phyloP scores from a whole-genome alignment of 92 coral and sea anemone species.

The Paragorgia papillata region DNA sequence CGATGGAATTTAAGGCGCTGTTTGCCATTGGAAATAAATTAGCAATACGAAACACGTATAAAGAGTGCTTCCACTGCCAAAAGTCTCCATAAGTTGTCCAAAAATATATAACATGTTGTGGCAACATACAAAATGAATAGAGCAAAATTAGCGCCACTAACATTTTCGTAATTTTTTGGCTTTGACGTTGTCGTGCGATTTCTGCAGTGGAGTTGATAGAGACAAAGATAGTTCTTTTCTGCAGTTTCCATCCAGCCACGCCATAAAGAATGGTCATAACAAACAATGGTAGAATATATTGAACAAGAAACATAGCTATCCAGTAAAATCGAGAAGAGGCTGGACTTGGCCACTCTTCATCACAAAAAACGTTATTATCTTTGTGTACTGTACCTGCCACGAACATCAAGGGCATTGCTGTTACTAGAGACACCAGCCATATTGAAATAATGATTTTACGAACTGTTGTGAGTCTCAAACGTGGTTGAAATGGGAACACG shows the following conservation, averaged over 20 bases:
- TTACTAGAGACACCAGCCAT: constrained; percentile 70
- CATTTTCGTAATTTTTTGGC: constrained; percentile 94
- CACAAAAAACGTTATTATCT: constrained; percentile 74
- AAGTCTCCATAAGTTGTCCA: constrained; percentile 80
- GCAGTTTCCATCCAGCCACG: constrained; percentile 38
- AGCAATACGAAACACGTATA: constrained; percentile 85
- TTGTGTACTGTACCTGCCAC: constrained; percentile 65
- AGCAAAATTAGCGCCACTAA: constrained; percentile 80
- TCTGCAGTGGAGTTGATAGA: not conserved
- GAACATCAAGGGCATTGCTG: constrained; percentile 69
- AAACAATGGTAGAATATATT: constrained; percentile 75
- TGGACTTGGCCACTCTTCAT: constrained; percentile 76
- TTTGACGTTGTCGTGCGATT: constrained; percentile 76
- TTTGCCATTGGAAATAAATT: constrained; percentile 98
- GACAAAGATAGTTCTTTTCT: constrained; percentile 8
- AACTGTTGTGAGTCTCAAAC: constrained; percentile 65
- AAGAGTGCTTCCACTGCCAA: constrained; percentile 58
- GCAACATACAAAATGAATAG: constrained; percentile 93
- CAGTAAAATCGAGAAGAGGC: constrained; percentile 66
- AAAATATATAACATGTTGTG: constrained; percentile 86
- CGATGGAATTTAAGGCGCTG: constrained; percentile 94
- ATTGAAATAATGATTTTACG: constrained; percentile 68
- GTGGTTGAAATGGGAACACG: constrained; percentile 84
- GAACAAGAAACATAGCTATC: constrained; percentile 90
- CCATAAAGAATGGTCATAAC: constrained; percentile 64